Evolutionary conservation across 2,888 invertebrate species (phyloP).

Genomic region (Serripes groenlandicus): DNA sequence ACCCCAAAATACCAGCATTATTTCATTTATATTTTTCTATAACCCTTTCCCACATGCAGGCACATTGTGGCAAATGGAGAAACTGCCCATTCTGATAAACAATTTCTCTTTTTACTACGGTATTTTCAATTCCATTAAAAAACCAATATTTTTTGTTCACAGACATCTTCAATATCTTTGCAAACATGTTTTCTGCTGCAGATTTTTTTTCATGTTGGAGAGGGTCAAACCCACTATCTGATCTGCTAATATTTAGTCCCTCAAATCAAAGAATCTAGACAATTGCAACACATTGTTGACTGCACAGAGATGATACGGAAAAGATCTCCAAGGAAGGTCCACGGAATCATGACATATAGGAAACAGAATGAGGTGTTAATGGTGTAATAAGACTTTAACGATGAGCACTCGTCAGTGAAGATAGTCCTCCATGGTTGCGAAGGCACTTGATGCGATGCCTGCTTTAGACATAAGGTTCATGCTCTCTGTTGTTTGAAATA

Average conservation of each 20-base stretch:
- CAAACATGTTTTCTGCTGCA: too few species aligned
- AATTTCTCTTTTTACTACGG: background rate
- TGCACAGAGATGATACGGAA: too few species aligned
- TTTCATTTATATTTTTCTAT: too few species aligned
- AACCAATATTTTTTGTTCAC: background rate
- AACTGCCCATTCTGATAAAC: background rate
- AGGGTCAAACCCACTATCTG: too few species aligned
- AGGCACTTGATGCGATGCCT: conserved; percentile 97
- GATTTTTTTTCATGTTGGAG: too few species aligned
- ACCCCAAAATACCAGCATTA: too few species aligned
- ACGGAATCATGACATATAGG: too few species aligned
- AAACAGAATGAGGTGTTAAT: conserved; percentile 18
- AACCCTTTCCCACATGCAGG: too few species aligned
- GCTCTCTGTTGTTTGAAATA: conserved; percentile 95
- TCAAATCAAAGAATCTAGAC: too few species aligned
- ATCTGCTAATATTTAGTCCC: too few species aligned
- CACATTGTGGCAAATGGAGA: background rate
- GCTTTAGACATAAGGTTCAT: conserved; percentile 95
- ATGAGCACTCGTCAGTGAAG: conserved; percentile 80
- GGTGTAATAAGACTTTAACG: background rate
- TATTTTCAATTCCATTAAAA: background rate
- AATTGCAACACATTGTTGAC: too few species aligned
- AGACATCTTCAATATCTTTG: background rate
- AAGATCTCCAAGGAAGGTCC: too few species aligned
- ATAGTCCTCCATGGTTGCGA: conserved; percentile 93